phyloP scores from a whole-genome alignment of 1,140 invertebrate species.

The Drosophila mauritiana region DNA sequence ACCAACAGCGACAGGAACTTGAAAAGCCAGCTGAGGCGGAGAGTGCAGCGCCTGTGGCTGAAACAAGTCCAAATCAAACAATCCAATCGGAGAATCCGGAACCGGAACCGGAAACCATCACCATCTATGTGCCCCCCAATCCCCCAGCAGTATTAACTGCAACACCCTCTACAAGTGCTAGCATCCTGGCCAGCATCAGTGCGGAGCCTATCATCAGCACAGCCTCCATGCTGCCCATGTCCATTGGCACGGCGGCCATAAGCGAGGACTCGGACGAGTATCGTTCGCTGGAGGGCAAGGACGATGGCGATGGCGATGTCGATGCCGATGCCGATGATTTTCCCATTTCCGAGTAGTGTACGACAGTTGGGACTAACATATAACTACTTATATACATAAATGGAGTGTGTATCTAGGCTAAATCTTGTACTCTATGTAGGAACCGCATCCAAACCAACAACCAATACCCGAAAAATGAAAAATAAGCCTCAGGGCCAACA shows the following conservation, averaged over 20 bases:
- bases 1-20: constrained; percentile 32
- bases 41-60: constrained; percentile 23
- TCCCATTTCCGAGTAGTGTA: constrained; percentile 77
- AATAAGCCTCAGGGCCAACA: constrained; percentile 23
- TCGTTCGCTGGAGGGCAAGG: constrained; percentile 81
- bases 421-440: constrained; percentile 66
- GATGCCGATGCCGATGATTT: constrained; percentile 65
- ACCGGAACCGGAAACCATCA: constrained; percentile 30
- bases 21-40: constrained; percentile 16
- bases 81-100: constrained; percentile 16
- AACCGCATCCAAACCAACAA: constrained; percentile 29
- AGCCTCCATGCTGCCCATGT: constrained; percentile 40
- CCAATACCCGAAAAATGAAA: constrained; percentile 9
- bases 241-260: constrained; percentile 54
- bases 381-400: constrained; percentile 33
- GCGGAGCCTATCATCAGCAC: constrained; percentile 40
- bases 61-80: constrained; percentile 18
- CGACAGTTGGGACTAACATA: constrained; percentile 33
- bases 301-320: constrained; percentile 42
- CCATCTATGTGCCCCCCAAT: constrained; percentile 44
- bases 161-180: constrained; percentile 19
- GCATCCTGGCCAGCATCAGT: constrained; percentile 40
- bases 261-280: constrained; percentile 84
- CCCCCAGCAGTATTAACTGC: constrained; percentile 10
- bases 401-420: constrained; percentile 57